These are phyloP conservation scores for Rosalia funebris DNA, from an alignment of 2,888 invertebrate genomes.

Conservation along the genomic window DNA sequence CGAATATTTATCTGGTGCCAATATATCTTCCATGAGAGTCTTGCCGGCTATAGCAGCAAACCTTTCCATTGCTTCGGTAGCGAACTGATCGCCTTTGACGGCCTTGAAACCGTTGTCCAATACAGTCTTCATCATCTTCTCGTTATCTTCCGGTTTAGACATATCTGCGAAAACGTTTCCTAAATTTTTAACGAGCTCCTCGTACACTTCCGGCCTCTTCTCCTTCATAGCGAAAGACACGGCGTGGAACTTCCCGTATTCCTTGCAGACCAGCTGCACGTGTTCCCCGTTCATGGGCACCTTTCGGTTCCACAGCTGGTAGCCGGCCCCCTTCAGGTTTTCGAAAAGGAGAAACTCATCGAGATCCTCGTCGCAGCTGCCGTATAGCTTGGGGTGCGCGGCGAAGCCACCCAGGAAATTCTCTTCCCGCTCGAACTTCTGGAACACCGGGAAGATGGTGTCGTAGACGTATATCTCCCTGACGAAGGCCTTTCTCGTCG, in stretches of 20 bases:
- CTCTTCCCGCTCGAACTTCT: constrained; percentile 11
- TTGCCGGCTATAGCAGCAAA: not conserved
- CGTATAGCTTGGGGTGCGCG: constrained; percentile 30
- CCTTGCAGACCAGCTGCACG: not conserved
- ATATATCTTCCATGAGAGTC: not conserved
- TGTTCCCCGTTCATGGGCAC: constrained; percentile 48
- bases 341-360: constrained; percentile 47
- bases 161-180: not conserved
- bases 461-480: constrained; percentile 13
- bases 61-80: not conserved
- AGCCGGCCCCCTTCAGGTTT: constrained; percentile 49
- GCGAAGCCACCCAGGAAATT: constrained; percentile 13
- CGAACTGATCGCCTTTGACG: not conserved
- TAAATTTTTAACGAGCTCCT: constrained; percentile 18
- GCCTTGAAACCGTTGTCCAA: not conserved
- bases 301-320: constrained; percentile 47
- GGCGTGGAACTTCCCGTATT: not conserved
- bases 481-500: not conserved
- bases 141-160: not conserved
- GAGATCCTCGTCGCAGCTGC: constrained; percentile 22
- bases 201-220: constrained; percentile 46
- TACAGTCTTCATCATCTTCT: not conserved
- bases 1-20: not conserved
- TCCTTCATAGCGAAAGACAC: constrained; percentile 28
- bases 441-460: constrained; percentile 1